Conservation (phyloP, 1,140 invertebrate genomes). For the Glomeris maerens region DNA sequence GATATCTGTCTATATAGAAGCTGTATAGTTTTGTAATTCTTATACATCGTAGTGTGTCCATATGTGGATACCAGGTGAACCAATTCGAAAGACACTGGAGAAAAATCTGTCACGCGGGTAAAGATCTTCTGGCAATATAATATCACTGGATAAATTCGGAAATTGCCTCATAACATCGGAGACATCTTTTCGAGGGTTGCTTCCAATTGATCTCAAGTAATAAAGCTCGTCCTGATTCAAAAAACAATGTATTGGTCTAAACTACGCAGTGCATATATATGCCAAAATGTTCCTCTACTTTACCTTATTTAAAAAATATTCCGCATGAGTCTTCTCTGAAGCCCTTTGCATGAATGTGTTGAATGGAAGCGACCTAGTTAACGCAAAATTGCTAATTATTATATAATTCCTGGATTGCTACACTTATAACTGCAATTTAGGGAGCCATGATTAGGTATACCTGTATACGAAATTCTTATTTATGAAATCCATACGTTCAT, state of each 20-base stretch:
- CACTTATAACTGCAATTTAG: background rate
- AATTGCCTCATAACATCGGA: slow-evolving; percentile 37
- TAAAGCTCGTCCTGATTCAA: slow-evolving; percentile 33
- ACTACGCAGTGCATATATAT: background rate
- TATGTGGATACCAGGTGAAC: slow-evolving; percentile 35
- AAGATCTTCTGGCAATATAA: slow-evolving; percentile 32
- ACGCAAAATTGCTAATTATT: slow-evolving; percentile 10
- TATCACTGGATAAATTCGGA: slow-evolving; percentile 35
- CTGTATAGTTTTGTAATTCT: slow-evolving; percentile 3
- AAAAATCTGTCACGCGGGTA: slow-evolving; percentile 35
- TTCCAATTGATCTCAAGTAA: slow-evolving; percentile 41
- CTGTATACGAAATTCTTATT: slow-evolving; percentile 43
- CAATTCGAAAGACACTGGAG: slow-evolving; percentile 43
- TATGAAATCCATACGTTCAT: slow-evolving; percentile 38
- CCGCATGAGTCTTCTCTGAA: slow-evolving; percentile 23
- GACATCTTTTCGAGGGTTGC: slow-evolving; percentile 36
- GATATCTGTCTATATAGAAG: background rate
- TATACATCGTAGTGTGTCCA: slow-evolving; percentile 49
- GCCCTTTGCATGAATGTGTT: slow-evolving; percentile 33
- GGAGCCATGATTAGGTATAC: no score
- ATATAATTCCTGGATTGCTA: slow-evolving; percentile 8
- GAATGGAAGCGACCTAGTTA: slow-evolving; percentile 33
- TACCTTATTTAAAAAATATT: slow-evolving; percentile 31
- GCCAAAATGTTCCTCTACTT: slow-evolving; percentile 1
- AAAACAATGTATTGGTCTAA: slow-evolving; percentile 11